Evolutionary conservation across 1,140 invertebrate species (phyloP).

Genomic region (Drosophila albomicans): DNA sequence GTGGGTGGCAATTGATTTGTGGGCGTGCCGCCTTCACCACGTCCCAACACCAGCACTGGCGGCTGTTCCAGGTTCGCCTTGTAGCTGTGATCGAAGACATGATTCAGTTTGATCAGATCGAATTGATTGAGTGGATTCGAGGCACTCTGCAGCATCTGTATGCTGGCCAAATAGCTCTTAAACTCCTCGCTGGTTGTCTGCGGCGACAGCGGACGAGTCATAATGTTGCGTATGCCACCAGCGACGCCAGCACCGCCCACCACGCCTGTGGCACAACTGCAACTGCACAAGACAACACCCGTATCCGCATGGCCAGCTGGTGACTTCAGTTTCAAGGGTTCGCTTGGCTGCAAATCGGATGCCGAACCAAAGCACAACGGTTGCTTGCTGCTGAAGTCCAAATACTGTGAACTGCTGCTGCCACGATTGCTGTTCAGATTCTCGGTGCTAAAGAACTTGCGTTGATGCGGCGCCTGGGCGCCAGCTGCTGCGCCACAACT

Average conservation of each 20-base stretch:
- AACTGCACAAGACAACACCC: slow-evolving; percentile 62
- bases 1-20: slow-evolving; percentile 61
- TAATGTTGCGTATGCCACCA: slow-evolving; percentile 86
- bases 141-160: slow-evolving; percentile 89
- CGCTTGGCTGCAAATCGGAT: slow-evolving; percentile 74
- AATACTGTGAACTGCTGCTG: slow-evolving; percentile 53
- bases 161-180: slow-evolving; percentile 89
- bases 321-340: slow-evolving; percentile 43
- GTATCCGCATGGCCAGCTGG: slow-evolving; percentile 22
- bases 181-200: slow-evolving; percentile 89
- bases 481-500: slow-evolving; percentile 68
- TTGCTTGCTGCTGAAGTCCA: slow-evolving; percentile 52
- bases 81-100: slow-evolving; percentile 86
- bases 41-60: slow-evolving; percentile 54
- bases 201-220: slow-evolving; percentile 87
- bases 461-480: slow-evolving; percentile 80
- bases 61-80: slow-evolving; percentile 68
- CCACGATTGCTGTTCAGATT: slow-evolving; percentile 70
- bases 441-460: slow-evolving; percentile 84
- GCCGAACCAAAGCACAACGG: slow-evolving; percentile 78
- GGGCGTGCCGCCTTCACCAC: slow-evolving; percentile 67
- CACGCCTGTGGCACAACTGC: slow-evolving; percentile 73
- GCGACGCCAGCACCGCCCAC: slow-evolving; percentile 38
- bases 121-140: slow-evolving; percentile 87
- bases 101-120: slow-evolving; percentile 86